phyloP scores from a whole-genome alignment of 2,888 invertebrate genomes.

The Boloria euphrosyne region DNA sequence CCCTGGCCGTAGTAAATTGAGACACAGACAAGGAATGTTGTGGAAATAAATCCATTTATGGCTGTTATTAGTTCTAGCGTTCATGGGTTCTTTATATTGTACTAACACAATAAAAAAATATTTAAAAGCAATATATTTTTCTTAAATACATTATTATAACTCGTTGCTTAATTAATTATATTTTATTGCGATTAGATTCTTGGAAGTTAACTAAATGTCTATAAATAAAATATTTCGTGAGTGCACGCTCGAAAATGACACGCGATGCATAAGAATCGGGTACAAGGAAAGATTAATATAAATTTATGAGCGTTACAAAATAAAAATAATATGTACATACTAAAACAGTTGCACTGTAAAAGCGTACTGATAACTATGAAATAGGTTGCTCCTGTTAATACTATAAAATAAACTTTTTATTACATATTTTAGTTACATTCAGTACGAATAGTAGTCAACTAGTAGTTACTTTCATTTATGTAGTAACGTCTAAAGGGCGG shows the following conservation, averaged over 20 bases:
- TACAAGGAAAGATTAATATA: slow-evolving; percentile 61
- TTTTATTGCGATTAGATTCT: not conserved
- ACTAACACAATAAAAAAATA: not conserved
- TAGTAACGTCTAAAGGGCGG: slow-evolving; percentile 70
- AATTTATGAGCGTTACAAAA: not conserved
- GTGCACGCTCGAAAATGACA: slow-evolving; percentile 66
- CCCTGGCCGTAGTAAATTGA: slow-evolving; percentile 43
- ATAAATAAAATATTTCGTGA: slow-evolving; percentile 62
- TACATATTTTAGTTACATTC: slow-evolving; percentile 28
- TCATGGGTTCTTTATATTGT: slow-evolving; percentile 28
- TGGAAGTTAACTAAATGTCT: slow-evolving; percentile 2
- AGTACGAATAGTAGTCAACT: slow-evolving; percentile 17
- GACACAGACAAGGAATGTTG: slow-evolving; percentile 42
- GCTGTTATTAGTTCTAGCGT: slow-evolving; percentile 40
- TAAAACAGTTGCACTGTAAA: not conserved
- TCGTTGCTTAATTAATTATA: not conserved
- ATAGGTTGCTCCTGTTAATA: not conserved
- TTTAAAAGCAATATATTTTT: too few relatives aligned
- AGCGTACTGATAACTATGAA: not conserved
- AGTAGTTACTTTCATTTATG: slow-evolving; percentile 69
- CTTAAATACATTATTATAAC: too few relatives aligned
- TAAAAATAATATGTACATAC: not conserved
- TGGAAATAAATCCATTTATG: slow-evolving; percentile 42
- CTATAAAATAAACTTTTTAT: slow-evolving; percentile 5
- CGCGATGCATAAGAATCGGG: slow-evolving; percentile 68